Evolutionary conservation across 2,888 invertebrate genomes (phyloP).

Genomic region (Eupithecia abbreviata): DNA sequence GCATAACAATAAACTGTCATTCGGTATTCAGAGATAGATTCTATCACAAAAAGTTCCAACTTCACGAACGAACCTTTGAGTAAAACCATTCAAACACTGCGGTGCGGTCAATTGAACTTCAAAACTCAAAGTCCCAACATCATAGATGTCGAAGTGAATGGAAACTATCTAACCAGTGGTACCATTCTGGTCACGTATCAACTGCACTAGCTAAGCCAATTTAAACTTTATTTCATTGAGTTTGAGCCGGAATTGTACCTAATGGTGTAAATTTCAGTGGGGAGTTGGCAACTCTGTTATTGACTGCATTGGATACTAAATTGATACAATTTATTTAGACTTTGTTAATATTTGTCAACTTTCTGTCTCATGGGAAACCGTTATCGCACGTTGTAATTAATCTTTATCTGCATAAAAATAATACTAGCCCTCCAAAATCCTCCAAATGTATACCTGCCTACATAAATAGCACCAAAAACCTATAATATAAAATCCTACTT

Average conservation of each 20-base stretch:
- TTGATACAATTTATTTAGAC: background rate
- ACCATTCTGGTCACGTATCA: constrained; percentile 28
- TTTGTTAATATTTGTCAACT: background rate
- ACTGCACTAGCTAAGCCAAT: constrained; percentile 34
- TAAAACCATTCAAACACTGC: constrained; percentile 22
- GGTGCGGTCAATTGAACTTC: constrained; percentile 33
- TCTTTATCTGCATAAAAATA: background rate
- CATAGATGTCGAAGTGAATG: constrained; percentile 28
- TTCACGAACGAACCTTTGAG: background rate
- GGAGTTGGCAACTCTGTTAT: constrained; percentile 17
- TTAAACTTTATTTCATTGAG: constrained; percentile 30
- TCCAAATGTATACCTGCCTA: no score
- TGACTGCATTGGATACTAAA: constrained; percentile 17
- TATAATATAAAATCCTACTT: background rate
- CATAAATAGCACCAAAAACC: background rate
- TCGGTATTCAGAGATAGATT: background rate
- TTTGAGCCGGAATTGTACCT: constrained; percentile 24
- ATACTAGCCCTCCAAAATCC: no score
- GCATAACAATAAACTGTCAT: background rate
- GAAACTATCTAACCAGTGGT: constrained; percentile 21
- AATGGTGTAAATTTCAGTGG: constrained; percentile 17
- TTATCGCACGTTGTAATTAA: background rate
- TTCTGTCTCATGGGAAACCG: background rate
- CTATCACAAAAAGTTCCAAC: background rate
- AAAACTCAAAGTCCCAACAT: constrained; percentile 23